Evolutionary conservation across 2,113 vertebrate genomes (phyloP).

Genomic region (Rhombomys opimus): DNA sequence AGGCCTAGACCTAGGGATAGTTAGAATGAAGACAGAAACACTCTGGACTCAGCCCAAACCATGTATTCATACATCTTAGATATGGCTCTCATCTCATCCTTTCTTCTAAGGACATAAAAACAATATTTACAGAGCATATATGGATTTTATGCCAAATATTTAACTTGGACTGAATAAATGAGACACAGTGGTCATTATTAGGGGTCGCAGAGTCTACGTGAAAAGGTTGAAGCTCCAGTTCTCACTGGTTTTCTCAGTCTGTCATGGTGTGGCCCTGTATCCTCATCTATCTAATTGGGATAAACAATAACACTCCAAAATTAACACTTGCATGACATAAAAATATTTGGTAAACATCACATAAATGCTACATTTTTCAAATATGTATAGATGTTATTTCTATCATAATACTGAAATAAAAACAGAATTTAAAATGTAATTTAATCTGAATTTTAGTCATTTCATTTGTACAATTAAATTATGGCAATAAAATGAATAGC

Average conservation of each 20-base stretch:
- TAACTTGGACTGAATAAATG: neutral
- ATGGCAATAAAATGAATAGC: neutral
- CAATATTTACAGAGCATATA: neutral
- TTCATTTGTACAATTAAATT: constrained; percentile 36
- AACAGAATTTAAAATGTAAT: constrained; percentile 23
- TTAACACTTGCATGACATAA: neutral
- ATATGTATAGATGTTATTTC: neutral
- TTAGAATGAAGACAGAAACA: no score
- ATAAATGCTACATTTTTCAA: neutral
- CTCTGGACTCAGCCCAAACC: no score
- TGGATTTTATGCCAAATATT: neutral
- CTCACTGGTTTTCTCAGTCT: neutral
- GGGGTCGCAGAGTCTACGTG: neutral
- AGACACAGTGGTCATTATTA: neutral
- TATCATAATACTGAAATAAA: neutral
- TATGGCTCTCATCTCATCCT: no score
- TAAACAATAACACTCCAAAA: neutral
- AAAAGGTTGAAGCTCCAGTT: neutral
- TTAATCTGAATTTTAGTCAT: neutral
- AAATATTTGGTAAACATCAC: neutral
- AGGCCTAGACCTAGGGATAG: no score
- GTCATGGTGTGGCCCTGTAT: neutral
- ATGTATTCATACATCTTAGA: no score
- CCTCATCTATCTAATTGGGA: neutral
- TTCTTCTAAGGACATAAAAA: no score